These are phyloP conservation scores for Philereme vetulata DNA, from an alignment of 2,888 invertebrate species.

Conservation along the genomic window DNA sequence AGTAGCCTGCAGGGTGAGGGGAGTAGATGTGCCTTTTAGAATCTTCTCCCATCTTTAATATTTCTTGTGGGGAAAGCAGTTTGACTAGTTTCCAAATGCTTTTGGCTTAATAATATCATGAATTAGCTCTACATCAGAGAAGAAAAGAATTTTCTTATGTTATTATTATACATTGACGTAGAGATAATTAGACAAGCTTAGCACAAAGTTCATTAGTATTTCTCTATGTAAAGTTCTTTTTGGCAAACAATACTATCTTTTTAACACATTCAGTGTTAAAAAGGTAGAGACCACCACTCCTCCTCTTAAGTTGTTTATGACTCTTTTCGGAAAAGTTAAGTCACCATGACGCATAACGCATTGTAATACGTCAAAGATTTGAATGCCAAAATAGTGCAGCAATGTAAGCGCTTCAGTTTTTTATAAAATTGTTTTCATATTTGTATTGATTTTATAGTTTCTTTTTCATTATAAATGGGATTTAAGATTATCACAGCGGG, in stretches of 20 bases:
- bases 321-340: too few species aligned
- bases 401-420: slow-evolving; percentile 38
- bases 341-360: too few species aligned
- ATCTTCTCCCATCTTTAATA: slow-evolving; percentile 51
- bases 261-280: too few species aligned
- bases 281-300: too few species aligned
- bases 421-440: slow-evolving; percentile 47
- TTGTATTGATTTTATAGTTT: slow-evolving; percentile 41
- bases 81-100: slow-evolving; percentile 20
- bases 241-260: too few species aligned
- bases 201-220: too few species aligned
- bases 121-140: background rate
- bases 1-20: slow-evolving; percentile 54
- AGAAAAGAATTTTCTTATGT: background rate
- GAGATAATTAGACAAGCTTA: too few species aligned
- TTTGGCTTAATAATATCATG: background rate
- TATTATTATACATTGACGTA: background rate
- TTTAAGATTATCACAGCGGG: slow-evolving; percentile 43
- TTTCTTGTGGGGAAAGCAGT: slow-evolving; percentile 28
- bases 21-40: slow-evolving; percentile 39
- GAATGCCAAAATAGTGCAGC: slow-evolving; percentile 18
- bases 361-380: too few species aligned
- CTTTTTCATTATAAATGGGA: slow-evolving; percentile 51
- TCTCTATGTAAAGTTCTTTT: too few species aligned
- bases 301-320: too few species aligned